Percentiles rank a stretch among this genome's conserved stretches.
These are phyloP conservation scores for Hyperopisus bebe DNA, from an alignment of 2,113 vertebrate genomes.

Conservation along the genomic window DNA sequence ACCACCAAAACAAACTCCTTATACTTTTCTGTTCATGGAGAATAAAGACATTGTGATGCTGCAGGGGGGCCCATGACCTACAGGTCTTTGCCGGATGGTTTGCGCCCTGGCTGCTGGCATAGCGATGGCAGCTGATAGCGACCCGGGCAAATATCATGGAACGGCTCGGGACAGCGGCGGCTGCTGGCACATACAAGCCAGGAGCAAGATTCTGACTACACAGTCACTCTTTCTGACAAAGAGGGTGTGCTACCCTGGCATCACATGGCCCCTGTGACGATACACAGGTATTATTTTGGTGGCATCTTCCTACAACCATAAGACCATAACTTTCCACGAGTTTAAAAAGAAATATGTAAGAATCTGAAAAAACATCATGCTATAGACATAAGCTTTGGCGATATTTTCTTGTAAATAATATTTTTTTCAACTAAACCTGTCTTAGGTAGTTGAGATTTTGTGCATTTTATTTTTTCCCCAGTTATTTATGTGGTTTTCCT, in stretches of 20 bases:
- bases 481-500: background rate
- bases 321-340: background rate
- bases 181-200: background rate
- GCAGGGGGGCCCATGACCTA: slow-evolving; percentile 1
- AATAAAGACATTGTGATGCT: background rate
- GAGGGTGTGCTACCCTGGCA: background rate
- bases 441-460: background rate
- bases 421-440: background rate
- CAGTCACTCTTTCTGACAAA: background rate
- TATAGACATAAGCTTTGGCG: background rate
- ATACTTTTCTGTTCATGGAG: background rate
- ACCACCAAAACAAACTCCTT: background rate
- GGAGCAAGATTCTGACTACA: background rate
- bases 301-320: background rate
- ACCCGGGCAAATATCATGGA: background rate
- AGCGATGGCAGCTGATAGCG: slow-evolving; percentile 16
- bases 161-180: background rate
- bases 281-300: background rate
- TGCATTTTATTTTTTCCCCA: background rate
- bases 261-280: background rate
- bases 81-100: slow-evolving; percentile 11
- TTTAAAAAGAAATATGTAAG: background rate
- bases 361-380: background rate
- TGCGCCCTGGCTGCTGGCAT: slow-evolving; percentile 6
- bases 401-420: background rate